Evolutionary conservation across 2,113 vertebrate genomes (phyloP).

Genomic region (Alces alces): DNA sequence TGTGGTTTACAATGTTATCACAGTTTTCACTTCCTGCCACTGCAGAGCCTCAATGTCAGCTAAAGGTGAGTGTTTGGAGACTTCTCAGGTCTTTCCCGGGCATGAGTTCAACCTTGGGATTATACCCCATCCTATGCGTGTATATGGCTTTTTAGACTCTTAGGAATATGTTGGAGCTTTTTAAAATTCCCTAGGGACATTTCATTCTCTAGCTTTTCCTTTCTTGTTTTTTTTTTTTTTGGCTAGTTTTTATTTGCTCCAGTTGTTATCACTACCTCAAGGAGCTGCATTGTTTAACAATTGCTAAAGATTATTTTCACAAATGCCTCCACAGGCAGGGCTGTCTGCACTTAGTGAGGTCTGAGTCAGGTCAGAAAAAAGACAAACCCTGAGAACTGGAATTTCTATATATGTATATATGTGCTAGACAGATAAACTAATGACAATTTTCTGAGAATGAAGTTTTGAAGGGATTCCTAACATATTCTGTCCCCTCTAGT

Average conservation of each 20-base stretch:
- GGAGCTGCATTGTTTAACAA: background rate
- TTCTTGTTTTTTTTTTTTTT: background rate
- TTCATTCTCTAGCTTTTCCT: background rate
- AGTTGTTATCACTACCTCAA: background rate
- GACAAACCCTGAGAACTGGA: background rate
- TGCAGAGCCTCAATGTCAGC: background rate
- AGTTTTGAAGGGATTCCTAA: background rate
- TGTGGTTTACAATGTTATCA: background rate
- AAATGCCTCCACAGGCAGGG: background rate
- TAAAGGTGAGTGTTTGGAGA: background rate
- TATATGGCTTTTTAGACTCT: background rate
- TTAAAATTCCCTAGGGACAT: background rate
- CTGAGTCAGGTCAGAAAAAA: slow-evolving; percentile 27
- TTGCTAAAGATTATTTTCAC: slow-evolving; percentile 25
- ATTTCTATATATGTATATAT: background rate
- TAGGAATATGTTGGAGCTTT: background rate
- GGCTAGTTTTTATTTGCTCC: background rate
- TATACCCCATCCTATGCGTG: background rate
- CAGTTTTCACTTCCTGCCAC: background rate
- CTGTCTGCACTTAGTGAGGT: background rate
- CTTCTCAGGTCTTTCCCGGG: background rate
- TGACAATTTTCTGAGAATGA: background rate
- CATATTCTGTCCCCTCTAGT: background rate
- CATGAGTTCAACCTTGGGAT: background rate
- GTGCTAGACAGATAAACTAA: background rate